These are phyloP conservation scores for Ophion costatus DNA, from an alignment of 2,888 invertebrate genomes.

Conservation along the genomic window DNA sequence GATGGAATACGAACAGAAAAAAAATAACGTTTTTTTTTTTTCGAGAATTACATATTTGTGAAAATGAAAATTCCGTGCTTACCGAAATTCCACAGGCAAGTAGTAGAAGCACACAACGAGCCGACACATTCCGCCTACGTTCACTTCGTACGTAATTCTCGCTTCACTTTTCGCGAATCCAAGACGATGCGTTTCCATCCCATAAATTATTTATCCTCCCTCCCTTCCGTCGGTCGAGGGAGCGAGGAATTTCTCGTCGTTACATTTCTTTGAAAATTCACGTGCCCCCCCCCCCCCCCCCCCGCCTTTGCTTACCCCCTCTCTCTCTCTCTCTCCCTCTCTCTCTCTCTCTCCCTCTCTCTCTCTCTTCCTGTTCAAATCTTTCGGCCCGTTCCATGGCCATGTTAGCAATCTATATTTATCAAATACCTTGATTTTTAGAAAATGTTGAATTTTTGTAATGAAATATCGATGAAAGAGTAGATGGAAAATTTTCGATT, in stretches of 20 bases:
- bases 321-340: constrained; percentile 23
- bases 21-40: neutral
- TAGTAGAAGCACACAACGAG: neutral
- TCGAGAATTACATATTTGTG: too few relatives aligned
- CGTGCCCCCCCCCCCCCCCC: neutral
- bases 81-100: neutral
- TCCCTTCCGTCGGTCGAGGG: constrained; percentile 14
- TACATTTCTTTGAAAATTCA: constrained; percentile 7
- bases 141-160: constrained; percentile 24
- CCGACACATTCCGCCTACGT: neutral
- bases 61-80: neutral
- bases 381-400: too few relatives aligned
- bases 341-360: constrained; percentile 29
- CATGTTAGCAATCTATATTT: too few relatives aligned
- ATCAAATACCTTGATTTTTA: too few relatives aligned
- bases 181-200: constrained; percentile 6
- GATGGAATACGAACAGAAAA: neutral
- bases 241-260: constrained; percentile 34
- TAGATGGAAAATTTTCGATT: too few relatives aligned
- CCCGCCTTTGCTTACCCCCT: too few relatives aligned
- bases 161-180: neutral
- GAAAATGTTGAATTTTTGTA: too few relatives aligned
- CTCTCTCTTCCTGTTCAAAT: neutral
- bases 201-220: constrained; percentile 13
- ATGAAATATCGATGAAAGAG: too few relatives aligned